phyloP scores from a whole-genome alignment of 2,888 invertebrate species.

The Danaus chrysippus region DNA sequence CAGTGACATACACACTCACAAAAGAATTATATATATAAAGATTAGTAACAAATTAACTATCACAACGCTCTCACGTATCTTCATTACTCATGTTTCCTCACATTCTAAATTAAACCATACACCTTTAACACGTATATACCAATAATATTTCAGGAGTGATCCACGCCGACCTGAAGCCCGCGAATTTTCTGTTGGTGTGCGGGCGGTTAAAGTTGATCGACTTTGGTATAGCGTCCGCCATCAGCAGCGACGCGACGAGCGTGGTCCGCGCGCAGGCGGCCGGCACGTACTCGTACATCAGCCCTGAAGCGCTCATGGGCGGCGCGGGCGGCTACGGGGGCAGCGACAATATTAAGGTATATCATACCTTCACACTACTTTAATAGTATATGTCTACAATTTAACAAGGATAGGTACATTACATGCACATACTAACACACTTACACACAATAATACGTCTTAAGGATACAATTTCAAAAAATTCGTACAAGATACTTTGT shows the following conservation, averaged over 20 bases:
- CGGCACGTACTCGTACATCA: conserved; percentile 97
- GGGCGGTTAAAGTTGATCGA: conserved; percentile 96
- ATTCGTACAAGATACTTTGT: too few relatives aligned
- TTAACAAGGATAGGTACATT: too few relatives aligned
- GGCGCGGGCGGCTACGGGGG: conserved; percentile 70
- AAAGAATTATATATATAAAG: too few relatives aligned
- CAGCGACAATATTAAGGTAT: conserved; percentile 35
- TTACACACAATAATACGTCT: too few relatives aligned
- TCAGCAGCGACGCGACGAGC: conserved; percentile 93
- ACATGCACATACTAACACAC: too few relatives aligned
- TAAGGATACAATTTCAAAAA: too few relatives aligned
- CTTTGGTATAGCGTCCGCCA: conserved; percentile 96
- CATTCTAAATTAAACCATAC: neutral
- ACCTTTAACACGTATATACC: neutral
- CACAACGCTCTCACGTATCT: too few relatives aligned
- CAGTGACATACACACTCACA: too few relatives aligned
- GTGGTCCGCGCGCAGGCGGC: conserved; percentile 89
- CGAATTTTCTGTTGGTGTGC: conserved; percentile 94
- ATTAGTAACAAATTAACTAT: too few relatives aligned
- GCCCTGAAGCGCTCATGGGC: conserved; percentile 93
- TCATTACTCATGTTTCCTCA: too few relatives aligned
- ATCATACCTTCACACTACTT: conserved; percentile 7
- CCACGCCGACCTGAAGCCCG: conserved; percentile 97
- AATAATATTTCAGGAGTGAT: conserved; percentile 85
- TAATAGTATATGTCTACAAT: too few relatives aligned